phyloP scores from a whole-genome alignment of 1,140 invertebrate genomes.

The Drosophila sp. region DNA sequence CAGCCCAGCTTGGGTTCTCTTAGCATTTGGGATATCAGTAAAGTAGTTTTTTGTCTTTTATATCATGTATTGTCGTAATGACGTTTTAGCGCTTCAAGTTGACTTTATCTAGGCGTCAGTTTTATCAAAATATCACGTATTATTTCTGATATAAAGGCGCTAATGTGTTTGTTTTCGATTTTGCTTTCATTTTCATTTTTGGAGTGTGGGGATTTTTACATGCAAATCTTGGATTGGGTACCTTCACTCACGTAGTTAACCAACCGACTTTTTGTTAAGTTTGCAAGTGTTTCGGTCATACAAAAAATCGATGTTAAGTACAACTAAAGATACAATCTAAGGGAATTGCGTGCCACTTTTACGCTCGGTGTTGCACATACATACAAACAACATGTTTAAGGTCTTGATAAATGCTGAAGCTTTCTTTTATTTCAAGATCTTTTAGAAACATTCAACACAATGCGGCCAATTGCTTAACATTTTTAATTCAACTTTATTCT shows the following conservation, averaged over 20 bases:
- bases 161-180: constrained; percentile 32
- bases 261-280: constrained; percentile 30
- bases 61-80: constrained; percentile 34
- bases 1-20: constrained; percentile 9
- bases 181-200: constrained; percentile 2
- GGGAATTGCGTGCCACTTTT: constrained; percentile 68
- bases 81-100: constrained; percentile 36
- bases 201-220: constrained; percentile 23
- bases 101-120: constrained; percentile 52
- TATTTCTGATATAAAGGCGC: constrained; percentile 50
- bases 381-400: constrained; percentile 14
- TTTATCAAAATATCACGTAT: constrained; percentile 78
- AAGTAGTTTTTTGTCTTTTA: constrained; percentile 49
- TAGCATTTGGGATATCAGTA: constrained; percentile 58
- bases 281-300: constrained; percentile 20
- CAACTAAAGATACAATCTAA: constrained; percentile 20
- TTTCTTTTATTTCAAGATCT: constrained; percentile 28
- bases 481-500: constrained; percentile 18
- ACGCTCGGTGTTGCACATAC: constrained; percentile 54
- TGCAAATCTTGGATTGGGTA: constrained; percentile 59
- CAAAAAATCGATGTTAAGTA: constrained; percentile 72
- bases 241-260: constrained; percentile 70
- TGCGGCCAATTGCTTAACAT: neutral
- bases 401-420: constrained; percentile 24
- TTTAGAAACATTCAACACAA: constrained; percentile 1